phyloP scores from a whole-genome alignment of 2,888 invertebrate species.

The Drosophila greeni region DNA sequence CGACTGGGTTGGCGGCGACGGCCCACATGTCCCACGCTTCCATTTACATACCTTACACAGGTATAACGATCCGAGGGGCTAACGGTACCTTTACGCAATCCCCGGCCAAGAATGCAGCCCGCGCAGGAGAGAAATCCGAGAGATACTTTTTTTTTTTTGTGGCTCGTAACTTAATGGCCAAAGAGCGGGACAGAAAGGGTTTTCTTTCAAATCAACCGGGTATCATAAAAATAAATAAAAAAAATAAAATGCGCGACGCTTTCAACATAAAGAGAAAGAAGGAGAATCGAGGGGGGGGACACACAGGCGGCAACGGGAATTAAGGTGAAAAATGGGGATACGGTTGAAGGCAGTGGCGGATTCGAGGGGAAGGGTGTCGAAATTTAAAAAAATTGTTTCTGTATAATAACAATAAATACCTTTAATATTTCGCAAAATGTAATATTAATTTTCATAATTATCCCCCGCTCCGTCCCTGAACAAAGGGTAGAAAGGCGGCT shows the following conservation, averaged over 20 bases:
- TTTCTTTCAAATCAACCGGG: constrained; percentile 54
- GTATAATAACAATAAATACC: too few relatives aligned
- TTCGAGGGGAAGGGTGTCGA: not conserved
- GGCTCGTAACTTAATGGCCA: constrained; percentile 1
- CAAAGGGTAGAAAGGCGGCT: not conserved
- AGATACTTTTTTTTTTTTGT: constrained; percentile 5
- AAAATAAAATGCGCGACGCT: constrained; percentile 67
- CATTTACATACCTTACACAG: constrained; percentile 60
- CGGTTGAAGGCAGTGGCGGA: not conserved
- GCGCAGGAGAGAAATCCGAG: constrained; percentile 34
- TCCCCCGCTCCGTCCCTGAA: not conserved
- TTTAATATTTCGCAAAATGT: too few relatives aligned
- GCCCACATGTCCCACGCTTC: constrained; percentile 68
- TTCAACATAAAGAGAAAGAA: constrained; percentile 63
- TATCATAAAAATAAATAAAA: constrained; percentile 55
- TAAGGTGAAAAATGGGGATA: constrained; percentile 15
- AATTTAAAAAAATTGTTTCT: not conserved
- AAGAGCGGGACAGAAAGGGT: constrained; percentile 62
- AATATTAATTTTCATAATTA: not conserved
- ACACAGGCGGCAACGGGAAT: constrained; percentile 14
- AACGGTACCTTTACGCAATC: constrained; percentile 69
- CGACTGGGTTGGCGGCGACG: constrained; percentile 36
- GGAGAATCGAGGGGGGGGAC: constrained; percentile 1
- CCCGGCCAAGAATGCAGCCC: constrained; percentile 58
- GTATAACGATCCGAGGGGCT: constrained; percentile 53